Base-by-base conservation (phyloP, 1,140 invertebrate species). In the Liolophura sinensis region DNA sequence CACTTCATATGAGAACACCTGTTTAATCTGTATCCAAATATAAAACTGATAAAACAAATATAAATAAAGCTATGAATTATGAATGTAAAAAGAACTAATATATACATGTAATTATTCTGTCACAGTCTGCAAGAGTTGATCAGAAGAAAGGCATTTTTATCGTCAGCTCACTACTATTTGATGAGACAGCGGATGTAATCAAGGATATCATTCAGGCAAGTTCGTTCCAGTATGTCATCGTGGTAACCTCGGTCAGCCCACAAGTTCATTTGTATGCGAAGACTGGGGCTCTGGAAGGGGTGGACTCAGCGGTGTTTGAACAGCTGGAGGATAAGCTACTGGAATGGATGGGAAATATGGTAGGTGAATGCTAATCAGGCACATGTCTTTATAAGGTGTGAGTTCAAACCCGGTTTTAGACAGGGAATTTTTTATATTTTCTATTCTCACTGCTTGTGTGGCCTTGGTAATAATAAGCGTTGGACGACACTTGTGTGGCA, bases 131-230 rank as follows among this genome's bases (percentile, higher is more conserved):
- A 22, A 52, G 66, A 49, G 31, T 59, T 22, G 47, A 60, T 60
- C 67, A 80, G 51, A 77, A 78, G 67, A 90, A 89, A 75, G 88
- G 84, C 64, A 86, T 89, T 6, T 90, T 90, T 67, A 86, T 90
- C 69, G 83, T 87, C 11, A 86, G 86, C 40, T 84, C 85, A 12
- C 81, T 87, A 69, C 73, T 88, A 31, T 80, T 82, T 46, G 84
- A 77, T 24, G 86, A 80, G 6, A 87, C 87, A 24, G 72, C 85
- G 9, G 81, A 83, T 52, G 87, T 87, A 12, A 85, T 89, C 48
- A 76, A 85, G 14, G 83, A 85, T 65, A 87, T 87, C 14, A 85
- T 89, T 55, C 78, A 78, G 14, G 83, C 84, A 60, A 88, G 87
- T 75, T 40, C 60, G n/a, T 88, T 90, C 56, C 84, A 87, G 48